Conservation (phyloP, 2,797 vertebrate genomes). For the Haliaeetus vocifer region DNA sequence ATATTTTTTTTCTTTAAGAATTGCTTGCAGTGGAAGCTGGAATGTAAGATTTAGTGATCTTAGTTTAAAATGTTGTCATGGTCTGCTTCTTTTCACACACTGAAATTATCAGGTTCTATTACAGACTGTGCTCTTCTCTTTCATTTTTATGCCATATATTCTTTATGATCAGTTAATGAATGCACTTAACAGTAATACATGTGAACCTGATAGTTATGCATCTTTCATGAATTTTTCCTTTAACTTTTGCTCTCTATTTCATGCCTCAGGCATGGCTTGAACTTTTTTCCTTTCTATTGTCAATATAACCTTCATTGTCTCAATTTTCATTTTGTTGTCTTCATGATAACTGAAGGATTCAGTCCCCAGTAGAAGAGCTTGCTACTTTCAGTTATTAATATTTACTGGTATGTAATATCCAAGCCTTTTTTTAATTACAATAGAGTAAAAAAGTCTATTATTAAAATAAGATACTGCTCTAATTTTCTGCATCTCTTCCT, state of each 20-base stretch:
- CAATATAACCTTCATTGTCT: background rate
- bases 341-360: background rate
- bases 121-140: background rate
- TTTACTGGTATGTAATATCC: background rate
- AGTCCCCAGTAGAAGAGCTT: background rate
- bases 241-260: background rate
- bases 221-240: constrained; percentile 37
- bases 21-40: background rate
- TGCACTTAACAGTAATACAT: constrained; percentile 12
- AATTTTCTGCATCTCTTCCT: background rate
- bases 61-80: constrained; percentile 4
- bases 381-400: background rate
- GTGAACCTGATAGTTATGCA: constrained; percentile 19
- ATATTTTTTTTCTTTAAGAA: background rate
- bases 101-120: constrained; percentile 8
- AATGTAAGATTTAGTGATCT: constrained; percentile 10
- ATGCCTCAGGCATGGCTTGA: background rate
- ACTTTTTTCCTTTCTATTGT: constrained; percentile 3
- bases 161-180: constrained; percentile 52
- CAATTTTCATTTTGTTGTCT: background rate
- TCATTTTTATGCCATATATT: constrained; percentile 20
- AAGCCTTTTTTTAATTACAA: background rate
- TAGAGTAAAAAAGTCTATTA: background rate
- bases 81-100: background rate
- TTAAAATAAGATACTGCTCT: background rate